A percentile compares a stretch with the other conserved stretches of the same genome.
Evolutionary conservation across 2,113 vertebrate species (phyloP).

Genomic region (Tragelaphus buxtoni): DNA sequence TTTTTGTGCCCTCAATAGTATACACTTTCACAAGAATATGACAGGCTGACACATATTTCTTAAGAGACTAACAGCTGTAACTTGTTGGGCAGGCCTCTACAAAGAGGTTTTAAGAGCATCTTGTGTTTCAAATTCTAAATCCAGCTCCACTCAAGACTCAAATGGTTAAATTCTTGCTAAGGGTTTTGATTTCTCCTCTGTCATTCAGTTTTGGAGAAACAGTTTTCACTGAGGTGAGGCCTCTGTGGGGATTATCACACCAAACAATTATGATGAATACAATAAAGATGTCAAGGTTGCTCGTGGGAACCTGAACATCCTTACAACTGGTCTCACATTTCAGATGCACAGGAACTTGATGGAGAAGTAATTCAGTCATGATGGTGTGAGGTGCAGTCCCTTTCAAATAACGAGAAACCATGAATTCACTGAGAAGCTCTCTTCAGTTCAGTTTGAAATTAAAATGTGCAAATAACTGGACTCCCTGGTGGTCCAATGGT

Average conservation of each 20-base stretch:
- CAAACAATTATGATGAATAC: neutral
- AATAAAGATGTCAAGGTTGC: neutral
- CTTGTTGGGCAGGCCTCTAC: neutral
- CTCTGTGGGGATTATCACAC: neutral
- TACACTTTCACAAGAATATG: neutral
- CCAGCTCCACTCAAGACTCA: neutral
- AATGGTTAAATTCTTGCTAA: neutral
- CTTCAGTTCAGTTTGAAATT: neutral
- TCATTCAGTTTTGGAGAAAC: neutral
- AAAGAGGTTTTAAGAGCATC: neutral
- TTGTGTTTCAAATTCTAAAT: conserved; percentile 8
- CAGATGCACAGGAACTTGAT: neutral
- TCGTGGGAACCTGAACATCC: neutral
- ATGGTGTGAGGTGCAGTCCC: neutral
- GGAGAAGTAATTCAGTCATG: neutral
- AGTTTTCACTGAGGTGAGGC: neutral
- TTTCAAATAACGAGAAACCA: neutral
- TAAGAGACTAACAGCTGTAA: neutral
- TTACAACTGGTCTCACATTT: neutral
- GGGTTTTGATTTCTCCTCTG: neutral
- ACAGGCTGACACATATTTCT: conserved; percentile 41
- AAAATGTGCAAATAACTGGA: neutral
- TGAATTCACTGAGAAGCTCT: neutral
- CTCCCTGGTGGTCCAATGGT: neutral
- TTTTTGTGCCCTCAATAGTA: neutral